Evolutionary conservation across 2,113 vertebrate genomes (phyloP).

Genomic region (cat (Felis catus)): F.catus_Fca126_mat1.0 CM031427.1:13547001-13547500

Average conservation of each 20-base stretch:
- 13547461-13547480: conserved; percentile 93
- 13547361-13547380: conserved; percentile 86
- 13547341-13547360: conserved; percentile 56
- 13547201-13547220: not conserved
- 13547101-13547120: conserved; percentile 69
- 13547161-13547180: conserved; percentile 68
- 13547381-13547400: conserved; percentile 83
- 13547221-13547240: not conserved
- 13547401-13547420: conserved; percentile 83
- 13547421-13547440: conserved; percentile 87
- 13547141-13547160: conserved; percentile 72
- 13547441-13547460: conserved; percentile 88
- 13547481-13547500: conserved; percentile 95
- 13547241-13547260: conserved; percentile 57
- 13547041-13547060: not conserved
- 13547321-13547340: not conserved
- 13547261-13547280: conserved; percentile 32
- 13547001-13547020: not conserved
- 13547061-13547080: not conserved
- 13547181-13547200: not conserved
- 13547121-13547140: conserved; percentile 67
- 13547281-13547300: not conserved
- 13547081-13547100: not conserved
- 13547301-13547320: not conserved
- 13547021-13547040: not conserved